Conservation (phyloP, 2,113 vertebrate species). For the Meleagris gallopavo region DNA sequence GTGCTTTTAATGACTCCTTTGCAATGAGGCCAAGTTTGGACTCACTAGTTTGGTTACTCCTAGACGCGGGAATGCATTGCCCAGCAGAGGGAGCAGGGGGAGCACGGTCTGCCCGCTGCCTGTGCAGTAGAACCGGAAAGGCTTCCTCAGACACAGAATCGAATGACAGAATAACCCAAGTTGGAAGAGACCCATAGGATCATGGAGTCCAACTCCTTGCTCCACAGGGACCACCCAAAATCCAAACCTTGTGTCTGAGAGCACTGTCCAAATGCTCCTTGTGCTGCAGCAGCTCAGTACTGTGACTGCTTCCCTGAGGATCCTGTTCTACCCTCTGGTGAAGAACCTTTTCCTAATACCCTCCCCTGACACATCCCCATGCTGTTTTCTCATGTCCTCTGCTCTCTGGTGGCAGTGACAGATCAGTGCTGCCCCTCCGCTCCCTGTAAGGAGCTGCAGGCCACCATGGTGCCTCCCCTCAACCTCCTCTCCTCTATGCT, state of each 20-base stretch:
- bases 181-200: not conserved
- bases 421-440: not conserved
- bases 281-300: not conserved
- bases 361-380: not conserved
- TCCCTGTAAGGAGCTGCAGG: not conserved
- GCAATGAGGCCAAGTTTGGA: not conserved
- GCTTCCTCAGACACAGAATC: not conserved
- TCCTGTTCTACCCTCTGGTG: not conserved
- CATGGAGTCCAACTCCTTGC: not conserved
- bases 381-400: not conserved
- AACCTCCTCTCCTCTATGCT: not conserved
- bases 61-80: not conserved
- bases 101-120: not conserved
- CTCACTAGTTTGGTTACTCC: fast-evolving
- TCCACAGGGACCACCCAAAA: not conserved
- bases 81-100: conserved; percentile 6
- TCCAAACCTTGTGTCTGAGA: not conserved
- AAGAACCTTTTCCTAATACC: not conserved
- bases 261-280: not conserved
- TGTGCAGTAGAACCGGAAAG: not conserved
- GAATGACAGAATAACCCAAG: not conserved
- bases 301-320: not conserved
- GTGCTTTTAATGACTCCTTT: not conserved
- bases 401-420: too few relatives aligned
- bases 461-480: not conserved